Evolutionary conservation across 2,797 vertebrate species (phyloP).

Genomic region (Microctenopoma steveboyesi): DNA sequence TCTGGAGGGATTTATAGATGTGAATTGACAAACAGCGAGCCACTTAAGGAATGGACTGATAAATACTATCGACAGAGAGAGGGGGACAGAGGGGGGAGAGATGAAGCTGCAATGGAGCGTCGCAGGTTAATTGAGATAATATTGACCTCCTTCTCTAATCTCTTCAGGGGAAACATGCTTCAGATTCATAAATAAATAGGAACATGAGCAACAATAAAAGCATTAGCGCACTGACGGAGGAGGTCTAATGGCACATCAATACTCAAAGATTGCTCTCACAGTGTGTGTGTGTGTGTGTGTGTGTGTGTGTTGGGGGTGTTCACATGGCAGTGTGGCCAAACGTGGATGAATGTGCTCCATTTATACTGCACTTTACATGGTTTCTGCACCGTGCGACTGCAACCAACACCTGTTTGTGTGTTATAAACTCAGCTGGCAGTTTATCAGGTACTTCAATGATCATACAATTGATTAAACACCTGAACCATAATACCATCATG

Average conservation of each 20-base stretch:
- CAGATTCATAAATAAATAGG: slow-evolving; percentile 85
- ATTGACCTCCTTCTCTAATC: slow-evolving; percentile 87
- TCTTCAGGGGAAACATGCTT: slow-evolving; percentile 76
- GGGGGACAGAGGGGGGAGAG: slow-evolving; percentile 24
- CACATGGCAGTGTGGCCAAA: not conserved
- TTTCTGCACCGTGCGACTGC: not conserved
- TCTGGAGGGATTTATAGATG: slow-evolving; percentile 44
- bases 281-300: slow-evolving; percentile 12
- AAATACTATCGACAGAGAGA: slow-evolving; percentile 81
- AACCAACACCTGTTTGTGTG: not conserved
- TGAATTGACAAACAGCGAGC: slow-evolving; percentile 47
- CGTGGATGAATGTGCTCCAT: not conserved
- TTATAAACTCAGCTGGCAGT: not conserved
- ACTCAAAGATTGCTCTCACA: slow-evolving; percentile 13
- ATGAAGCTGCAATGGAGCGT: slow-evolving; percentile 57
- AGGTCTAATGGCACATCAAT: slow-evolving; percentile 65
- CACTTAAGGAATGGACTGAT: slow-evolving; percentile 79
- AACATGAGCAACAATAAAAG: slow-evolving; percentile 86
- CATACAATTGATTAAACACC: not conserved
- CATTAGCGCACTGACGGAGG: slow-evolving; percentile 81
- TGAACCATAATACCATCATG: too few relatives aligned
- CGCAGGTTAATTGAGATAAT: slow-evolving; percentile 88
- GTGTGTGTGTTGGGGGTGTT: not conserved
- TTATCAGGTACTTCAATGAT: not conserved
- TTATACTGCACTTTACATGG: not conserved